Evolutionary conservation across 2,888 invertebrate species (phyloP).

Genomic region (Trisateles emortualis): DNA sequence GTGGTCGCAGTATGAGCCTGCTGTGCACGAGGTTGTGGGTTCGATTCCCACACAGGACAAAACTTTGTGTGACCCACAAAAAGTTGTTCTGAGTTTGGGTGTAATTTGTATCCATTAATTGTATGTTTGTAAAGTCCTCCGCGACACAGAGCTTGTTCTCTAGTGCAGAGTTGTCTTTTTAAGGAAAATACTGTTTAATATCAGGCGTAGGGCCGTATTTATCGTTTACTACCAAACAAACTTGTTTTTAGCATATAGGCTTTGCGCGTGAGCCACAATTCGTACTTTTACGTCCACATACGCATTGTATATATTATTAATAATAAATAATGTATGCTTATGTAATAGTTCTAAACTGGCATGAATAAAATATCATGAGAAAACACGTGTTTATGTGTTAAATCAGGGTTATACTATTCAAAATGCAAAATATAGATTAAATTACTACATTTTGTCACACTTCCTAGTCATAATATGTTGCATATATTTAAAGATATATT

Average conservation of each 20-base stretch:
- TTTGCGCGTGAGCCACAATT: conserved; percentile 26
- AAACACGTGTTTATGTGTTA: neutral
- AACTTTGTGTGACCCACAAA: no score
- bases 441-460: neutral
- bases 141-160: no score
- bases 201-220: no score
- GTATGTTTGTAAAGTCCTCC: no score
- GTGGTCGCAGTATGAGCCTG: no score
- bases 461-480: neutral
- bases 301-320: neutral
- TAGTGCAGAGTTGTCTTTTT: no score
- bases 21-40: no score
- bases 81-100: no score
- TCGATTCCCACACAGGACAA: no score
- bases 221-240: conserved; percentile 20
- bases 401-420: neutral
- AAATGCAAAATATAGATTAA: neutral
- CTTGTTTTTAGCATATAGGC: conserved; percentile 15
- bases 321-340: neutral
- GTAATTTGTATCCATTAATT: no score
- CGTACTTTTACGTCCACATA: neutral
- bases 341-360: neutral
- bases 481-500: neutral
- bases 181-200: no score
- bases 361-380: neutral